Conservation (phyloP, 2,888 invertebrate genomes). For the Eurois occulta region DNA sequence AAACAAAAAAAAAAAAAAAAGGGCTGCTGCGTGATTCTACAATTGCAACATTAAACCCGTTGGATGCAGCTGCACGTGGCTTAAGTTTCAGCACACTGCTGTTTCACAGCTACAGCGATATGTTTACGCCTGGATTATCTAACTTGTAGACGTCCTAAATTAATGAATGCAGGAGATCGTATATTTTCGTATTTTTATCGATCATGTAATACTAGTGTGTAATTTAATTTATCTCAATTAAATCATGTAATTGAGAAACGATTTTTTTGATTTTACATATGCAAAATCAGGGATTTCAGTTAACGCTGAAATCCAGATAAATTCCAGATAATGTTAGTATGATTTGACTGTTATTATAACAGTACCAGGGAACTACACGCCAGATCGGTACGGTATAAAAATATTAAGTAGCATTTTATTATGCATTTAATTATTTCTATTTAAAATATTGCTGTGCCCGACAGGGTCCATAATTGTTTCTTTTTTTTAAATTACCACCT, state of each 20-base stretch:
- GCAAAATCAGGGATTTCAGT: too few relatives aligned
- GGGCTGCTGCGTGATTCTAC: constrained; percentile 14
- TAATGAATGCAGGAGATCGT: background rate
- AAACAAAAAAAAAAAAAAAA: too few relatives aligned
- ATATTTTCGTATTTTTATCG: background rate
- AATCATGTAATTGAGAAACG: too few relatives aligned
- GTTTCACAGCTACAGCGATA: constrained; percentile 7
- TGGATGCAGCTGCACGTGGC: constrained; percentile 18
- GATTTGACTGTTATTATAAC: background rate
- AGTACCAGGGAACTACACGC: background rate
- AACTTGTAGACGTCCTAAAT: background rate
- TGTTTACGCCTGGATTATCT: constrained; percentile 21
- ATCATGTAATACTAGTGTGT: too few relatives aligned
- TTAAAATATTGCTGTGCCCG: too few relatives aligned
- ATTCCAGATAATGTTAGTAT: background rate
- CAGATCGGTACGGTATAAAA: background rate
- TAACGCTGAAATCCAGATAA: too few relatives aligned
- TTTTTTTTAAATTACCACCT: too few relatives aligned
- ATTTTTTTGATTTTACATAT: too few relatives aligned
- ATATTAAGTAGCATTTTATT: too few relatives aligned
- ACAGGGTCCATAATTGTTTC: too few relatives aligned
- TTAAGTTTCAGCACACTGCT: constrained; percentile 23
- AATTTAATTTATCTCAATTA: too few relatives aligned
- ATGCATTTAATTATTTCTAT: too few relatives aligned
- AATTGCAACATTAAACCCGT: constrained; percentile 21